A percentile compares a stretch with the other conserved stretches of the same genome.
Conservation (phyloP, 2,888 invertebrate species). For the Ophion slaviceki region DNA sequence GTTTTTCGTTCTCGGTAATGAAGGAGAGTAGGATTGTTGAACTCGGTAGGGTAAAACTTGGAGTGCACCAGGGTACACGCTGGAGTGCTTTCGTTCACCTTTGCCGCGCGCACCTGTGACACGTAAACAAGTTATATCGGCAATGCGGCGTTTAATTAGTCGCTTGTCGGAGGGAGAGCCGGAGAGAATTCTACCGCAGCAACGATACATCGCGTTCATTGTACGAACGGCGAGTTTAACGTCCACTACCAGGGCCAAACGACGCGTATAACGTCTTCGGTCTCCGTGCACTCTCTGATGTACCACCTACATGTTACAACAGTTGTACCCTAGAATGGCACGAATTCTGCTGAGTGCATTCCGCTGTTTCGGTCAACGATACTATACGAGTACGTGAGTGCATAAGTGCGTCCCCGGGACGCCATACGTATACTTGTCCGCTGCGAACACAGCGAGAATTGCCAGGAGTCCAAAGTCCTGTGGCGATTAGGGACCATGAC, state of each 20-base stretch:
- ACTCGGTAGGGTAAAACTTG: background rate
- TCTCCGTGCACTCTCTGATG: conserved; percentile 12
- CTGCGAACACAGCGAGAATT: conserved; percentile 61
- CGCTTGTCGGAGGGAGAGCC: conserved; percentile 49
- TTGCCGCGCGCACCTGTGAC: conserved; percentile 63
- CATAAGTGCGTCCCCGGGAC: conserved; percentile 45
- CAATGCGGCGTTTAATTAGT: conserved; percentile 71
- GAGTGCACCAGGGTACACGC: conserved; percentile 15
- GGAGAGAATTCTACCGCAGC: conserved; percentile 38
- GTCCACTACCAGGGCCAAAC: conserved; percentile 20
- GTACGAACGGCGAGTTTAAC: conserved; percentile 40
- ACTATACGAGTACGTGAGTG: conserved; percentile 25
- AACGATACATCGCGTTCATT: conserved; percentile 34
- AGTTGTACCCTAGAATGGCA: conserved; percentile 60
- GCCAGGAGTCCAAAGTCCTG: conserved; percentile 47
- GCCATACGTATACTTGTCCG: conserved; percentile 59
- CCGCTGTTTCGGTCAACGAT: conserved; percentile 73
- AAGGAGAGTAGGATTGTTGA: conserved; percentile 21
- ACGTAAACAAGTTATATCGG: conserved; percentile 68
- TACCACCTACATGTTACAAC: conserved; percentile 50
- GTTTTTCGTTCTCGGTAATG: background rate
- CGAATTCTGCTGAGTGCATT: conserved; percentile 74
- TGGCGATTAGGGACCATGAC: conserved; percentile 65
- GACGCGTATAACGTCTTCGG: conserved; percentile 31
- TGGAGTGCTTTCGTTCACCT: conserved; percentile 31